These are phyloP conservation scores for Thymelicus lineola DNA, from an alignment of 2,888 invertebrate species.

Conservation along the genomic window DNA sequence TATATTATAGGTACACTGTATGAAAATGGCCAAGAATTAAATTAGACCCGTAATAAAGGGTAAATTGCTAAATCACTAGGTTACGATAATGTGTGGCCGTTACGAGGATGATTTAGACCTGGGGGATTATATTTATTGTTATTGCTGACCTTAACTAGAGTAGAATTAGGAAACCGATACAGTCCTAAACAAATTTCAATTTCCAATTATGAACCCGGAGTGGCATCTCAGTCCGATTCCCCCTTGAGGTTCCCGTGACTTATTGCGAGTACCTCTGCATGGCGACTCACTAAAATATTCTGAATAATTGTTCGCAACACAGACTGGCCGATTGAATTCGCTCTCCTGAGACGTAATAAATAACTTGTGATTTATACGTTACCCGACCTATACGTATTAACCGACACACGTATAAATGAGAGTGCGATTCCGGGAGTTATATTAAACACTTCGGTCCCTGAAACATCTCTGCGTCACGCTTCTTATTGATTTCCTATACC, in stretches of 20 bases:
- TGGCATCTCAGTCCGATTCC: slow-evolving; percentile 57
- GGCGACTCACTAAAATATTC: slow-evolving; percentile 76
- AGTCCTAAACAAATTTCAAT: slow-evolving; percentile 84
- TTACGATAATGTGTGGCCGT: slow-evolving; percentile 21
- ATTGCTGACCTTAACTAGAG: slow-evolving; percentile 70
- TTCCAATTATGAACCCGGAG: slow-evolving; percentile 78
- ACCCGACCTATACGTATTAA: slow-evolving; percentile 29
- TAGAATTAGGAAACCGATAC: slow-evolving; percentile 75
- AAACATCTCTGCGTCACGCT: slow-evolving; percentile 61
- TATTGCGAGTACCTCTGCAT: slow-evolving; percentile 67
- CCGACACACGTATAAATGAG: slow-evolving; percentile 38
- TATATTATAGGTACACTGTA: too few relatives aligned
- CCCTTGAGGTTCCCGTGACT: slow-evolving; percentile 74
- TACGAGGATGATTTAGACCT: slow-evolving; percentile 58
- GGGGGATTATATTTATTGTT: slow-evolving; percentile 74
- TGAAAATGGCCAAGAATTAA: neutral
- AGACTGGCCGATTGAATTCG: slow-evolving; percentile 63
- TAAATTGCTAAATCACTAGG: slow-evolving; percentile 27
- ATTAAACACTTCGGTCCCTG: slow-evolving; percentile 51
- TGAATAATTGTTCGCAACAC: slow-evolving; percentile 70
- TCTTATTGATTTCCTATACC: slow-evolving; percentile 76
- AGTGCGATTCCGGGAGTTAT: slow-evolving; percentile 58
- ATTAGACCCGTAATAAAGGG: slow-evolving; percentile 9
- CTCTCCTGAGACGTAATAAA: slow-evolving; percentile 62
- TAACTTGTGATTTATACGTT: slow-evolving; percentile 54